phyloP scores from a whole-genome alignment of 2,797 vertebrate species.

The Heteromormyrus szaboi region DNA sequence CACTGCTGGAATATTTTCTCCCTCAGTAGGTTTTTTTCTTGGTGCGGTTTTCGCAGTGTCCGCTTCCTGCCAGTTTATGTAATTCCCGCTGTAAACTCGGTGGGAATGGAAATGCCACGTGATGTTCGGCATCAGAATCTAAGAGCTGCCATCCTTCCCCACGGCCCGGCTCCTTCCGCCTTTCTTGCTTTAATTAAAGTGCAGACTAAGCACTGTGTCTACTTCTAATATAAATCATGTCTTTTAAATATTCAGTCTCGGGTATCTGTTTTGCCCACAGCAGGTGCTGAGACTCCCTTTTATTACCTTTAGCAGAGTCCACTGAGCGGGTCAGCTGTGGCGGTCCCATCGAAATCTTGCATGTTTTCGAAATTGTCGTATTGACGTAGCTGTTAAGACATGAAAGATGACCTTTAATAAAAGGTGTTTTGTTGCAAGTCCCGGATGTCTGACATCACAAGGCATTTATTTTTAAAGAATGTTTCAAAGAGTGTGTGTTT shows the following conservation, averaged over 20 bases:
- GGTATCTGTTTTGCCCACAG: background rate
- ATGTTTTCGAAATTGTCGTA: background rate
- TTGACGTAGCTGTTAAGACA: constrained; percentile 2
- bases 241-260: background rate
- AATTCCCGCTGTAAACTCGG: constrained; percentile 7
- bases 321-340: background rate
- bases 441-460: background rate
- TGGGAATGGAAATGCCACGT: background rate
- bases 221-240: background rate
- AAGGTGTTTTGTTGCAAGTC: background rate
- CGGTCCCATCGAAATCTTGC: background rate
- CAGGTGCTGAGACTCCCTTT: background rate
- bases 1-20: background rate
- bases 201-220: background rate
- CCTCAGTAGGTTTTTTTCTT: background rate
- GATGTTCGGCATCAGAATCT: background rate
- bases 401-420: background rate
- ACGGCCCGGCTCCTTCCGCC: background rate
- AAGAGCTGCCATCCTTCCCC: background rate
- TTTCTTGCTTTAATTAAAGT: constrained; percentile 6
- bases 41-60: background rate
- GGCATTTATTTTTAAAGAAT: background rate
- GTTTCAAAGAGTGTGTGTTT: background rate
- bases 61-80: constrained; percentile 9
- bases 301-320: background rate